Conservation (phyloP, 2,797 vertebrate species). For the Tiaroga cobitis region DNA sequence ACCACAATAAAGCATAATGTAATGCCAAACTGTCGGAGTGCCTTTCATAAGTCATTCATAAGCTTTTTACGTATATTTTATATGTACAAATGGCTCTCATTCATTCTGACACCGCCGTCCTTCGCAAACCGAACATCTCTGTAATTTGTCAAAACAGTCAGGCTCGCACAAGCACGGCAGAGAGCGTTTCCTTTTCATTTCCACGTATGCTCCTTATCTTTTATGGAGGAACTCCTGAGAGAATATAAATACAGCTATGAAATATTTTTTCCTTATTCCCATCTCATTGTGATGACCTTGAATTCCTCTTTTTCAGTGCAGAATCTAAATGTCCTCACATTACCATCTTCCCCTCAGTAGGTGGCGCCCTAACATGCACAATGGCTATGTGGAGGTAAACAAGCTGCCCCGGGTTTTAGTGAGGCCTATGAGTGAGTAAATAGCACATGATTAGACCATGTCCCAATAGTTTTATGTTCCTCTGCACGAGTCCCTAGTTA, state of each 20-base stretch:
- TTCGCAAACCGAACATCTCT: neutral
- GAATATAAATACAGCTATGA: conserved; percentile 18
- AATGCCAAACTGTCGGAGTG: conserved; percentile 4
- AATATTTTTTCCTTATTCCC: neutral
- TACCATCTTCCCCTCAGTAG: conserved; percentile 64
- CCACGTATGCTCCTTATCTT: conserved; percentile 10
- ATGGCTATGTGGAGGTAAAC: conserved; percentile 1
- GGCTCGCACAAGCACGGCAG: neutral
- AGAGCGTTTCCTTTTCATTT: conserved; percentile 16
- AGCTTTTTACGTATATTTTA: conserved; percentile 1
- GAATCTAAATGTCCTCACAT: conserved; percentile 55
- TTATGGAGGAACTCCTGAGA: conserved; percentile 1
- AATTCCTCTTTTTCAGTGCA: conserved; percentile 47
- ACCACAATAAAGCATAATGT: neutral
- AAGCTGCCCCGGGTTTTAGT: neutral
- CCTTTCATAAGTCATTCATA: neutral
- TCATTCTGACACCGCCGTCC: neutral
- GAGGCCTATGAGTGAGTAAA: neutral
- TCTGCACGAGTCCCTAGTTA: neutral
- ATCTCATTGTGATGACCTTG: conserved; percentile 68
- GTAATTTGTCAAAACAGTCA: conserved; percentile 37
- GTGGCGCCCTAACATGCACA: conserved; percentile 60
- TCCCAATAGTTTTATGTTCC: neutral
- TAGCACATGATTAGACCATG: neutral
- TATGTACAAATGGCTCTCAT: neutral